Evolutionary conservation across 2,113 vertebrate genomes (phyloP).

Genomic region (Hemibagrus wyckioides): DNA sequence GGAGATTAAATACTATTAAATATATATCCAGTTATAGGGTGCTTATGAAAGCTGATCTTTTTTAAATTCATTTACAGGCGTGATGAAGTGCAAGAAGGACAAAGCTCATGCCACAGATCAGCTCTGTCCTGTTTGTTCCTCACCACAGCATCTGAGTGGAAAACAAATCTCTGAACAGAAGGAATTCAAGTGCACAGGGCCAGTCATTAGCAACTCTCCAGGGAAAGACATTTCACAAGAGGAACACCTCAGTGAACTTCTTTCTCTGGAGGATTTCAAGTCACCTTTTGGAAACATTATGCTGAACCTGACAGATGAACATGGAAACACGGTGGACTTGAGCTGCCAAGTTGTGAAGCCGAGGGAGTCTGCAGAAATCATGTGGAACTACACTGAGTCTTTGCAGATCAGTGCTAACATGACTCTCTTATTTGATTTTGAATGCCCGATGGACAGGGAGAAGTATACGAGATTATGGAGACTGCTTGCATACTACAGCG

Average conservation of each 20-base stretch:
- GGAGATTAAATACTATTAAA: background rate
- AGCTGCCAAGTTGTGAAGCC: slow-evolving; percentile 70
- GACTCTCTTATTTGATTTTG: slow-evolving; percentile 76
- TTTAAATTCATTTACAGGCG: slow-evolving; percentile 69
- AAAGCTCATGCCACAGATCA: slow-evolving; percentile 76
- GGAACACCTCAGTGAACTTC: slow-evolving; percentile 58
- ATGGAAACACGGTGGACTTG: slow-evolving; percentile 80
- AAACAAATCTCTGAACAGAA: slow-evolving; percentile 75
- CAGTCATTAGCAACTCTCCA: slow-evolving; percentile 72
- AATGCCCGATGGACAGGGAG: slow-evolving; percentile 79
- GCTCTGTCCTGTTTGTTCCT: slow-evolving; percentile 80
- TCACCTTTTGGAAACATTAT: slow-evolving; percentile 74
- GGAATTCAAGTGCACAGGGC: slow-evolving; percentile 75
- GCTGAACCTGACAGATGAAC: slow-evolving; percentile 85
- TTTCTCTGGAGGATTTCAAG: slow-evolving; percentile 65
- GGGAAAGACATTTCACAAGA: slow-evolving; percentile 64
- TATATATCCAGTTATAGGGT: background rate
- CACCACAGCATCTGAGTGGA: slow-evolving; percentile 71
- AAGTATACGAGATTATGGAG: slow-evolving; percentile 89
- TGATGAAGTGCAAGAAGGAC: slow-evolving; percentile 89
- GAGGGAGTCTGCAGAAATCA: slow-evolving; percentile 56
- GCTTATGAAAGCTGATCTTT: slow-evolving; percentile 4
- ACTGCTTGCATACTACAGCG: slow-evolving; percentile 92
- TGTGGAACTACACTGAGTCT: slow-evolving; percentile 71
- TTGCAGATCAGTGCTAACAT: slow-evolving; percentile 72